Base-by-base conservation (phyloP, 2,888 invertebrate genomes). In the Agrochola macilenta region DNA sequence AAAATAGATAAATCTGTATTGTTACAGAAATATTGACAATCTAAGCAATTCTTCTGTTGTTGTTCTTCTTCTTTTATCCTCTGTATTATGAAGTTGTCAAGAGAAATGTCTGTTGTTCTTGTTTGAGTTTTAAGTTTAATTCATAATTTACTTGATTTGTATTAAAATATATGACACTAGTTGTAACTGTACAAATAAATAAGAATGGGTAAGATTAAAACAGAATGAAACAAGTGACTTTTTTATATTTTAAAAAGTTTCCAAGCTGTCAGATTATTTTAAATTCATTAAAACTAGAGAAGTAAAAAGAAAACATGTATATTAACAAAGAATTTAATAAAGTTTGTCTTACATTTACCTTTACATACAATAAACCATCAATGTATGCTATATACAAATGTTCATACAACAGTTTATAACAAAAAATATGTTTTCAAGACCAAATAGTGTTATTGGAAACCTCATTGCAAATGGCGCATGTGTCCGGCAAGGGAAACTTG, bases 271-370 rank as follows among this genome's bases (percentile, higher is more conserved):
- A 46, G 17, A 23, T 39, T 26, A 49, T 23, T 75, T 17, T 3
- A n/a, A 75, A 30, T 43, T 23, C 7, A 58, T 74, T 20, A 4
- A 43, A 49, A 76, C 2, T 5, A 17, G 20, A 52, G 9, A 85
- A 89, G 82, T 86, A 89, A 91, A 89, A 90, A 78, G 20, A 78
- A 86, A 77, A 78, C 57, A 72, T 86, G 71, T 92, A 91, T 93
- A 94, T 93, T 94, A 96, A 95, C 96, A 95, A 96, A 95, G 94
- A 95, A 94, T 96, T 95, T 95, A 95, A 95, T 95, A 94, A 95
- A 95, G 91, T 95, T 93, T 90, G 89, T 92, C 93, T 95, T 95
- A 94, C 89, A 91, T 90, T 90, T 91, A 93, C 90, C 92, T 93
- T 91, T 93, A 93, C 89, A 93, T 93, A 92, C 87, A 92, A 90